Conservation (phyloP, 1,140 invertebrate genomes). For the Trachymyrmex cornetzi region DNA sequence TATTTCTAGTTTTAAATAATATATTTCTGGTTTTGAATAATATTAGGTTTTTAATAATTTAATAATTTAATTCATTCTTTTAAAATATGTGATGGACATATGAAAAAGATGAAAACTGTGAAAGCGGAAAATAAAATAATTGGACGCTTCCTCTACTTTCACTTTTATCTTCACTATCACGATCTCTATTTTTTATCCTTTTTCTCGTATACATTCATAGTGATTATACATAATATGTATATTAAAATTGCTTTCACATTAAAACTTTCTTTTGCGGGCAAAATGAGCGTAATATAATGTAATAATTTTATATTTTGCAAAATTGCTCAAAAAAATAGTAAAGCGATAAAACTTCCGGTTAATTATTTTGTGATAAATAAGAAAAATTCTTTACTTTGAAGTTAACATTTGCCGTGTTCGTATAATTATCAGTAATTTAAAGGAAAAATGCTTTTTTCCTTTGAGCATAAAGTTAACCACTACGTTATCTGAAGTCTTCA, state of each 20-base stretch:
- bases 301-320: conserved; percentile 1
- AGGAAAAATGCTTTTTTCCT: conserved; percentile 33
- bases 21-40: too few relatives aligned
- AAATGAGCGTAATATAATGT: background rate
- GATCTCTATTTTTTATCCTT: background rate
- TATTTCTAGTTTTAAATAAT: background rate
- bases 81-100: background rate
- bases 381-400: conserved; percentile 14
- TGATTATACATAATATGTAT: background rate
- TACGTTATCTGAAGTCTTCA: conserved; percentile 59
- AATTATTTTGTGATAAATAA: background rate
- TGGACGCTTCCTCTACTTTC: background rate
- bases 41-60: background rate
- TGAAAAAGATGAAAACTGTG: background rate
- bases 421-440: conserved; percentile 49
- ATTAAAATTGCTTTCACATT: background rate
- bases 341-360: background rate
- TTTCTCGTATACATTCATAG: background rate
- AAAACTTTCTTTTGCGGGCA: background rate
- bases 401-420: background rate
- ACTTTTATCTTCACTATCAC: background rate
- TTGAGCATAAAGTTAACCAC: background rate
- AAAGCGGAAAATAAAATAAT: conserved; percentile 2
- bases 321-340: background rate
- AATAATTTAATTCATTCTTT: background rate